Evolutionary conservation across 2,888 invertebrate species (phyloP), one percentile per base, ranked within the genome.

Genomic region (Brachyopa scutellaris): DNA sequence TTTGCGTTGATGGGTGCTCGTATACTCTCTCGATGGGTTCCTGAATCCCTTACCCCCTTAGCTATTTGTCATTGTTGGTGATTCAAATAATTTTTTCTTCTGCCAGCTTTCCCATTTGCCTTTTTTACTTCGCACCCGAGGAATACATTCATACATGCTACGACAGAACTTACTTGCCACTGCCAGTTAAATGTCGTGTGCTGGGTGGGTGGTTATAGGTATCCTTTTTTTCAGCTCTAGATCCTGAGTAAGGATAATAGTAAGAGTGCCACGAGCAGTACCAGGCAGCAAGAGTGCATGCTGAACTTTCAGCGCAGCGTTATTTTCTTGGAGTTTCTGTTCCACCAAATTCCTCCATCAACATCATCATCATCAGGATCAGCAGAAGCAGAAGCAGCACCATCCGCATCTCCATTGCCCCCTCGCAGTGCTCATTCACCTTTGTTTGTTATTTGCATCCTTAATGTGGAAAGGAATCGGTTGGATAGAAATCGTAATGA

Each of bases 371-470:
- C 45, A 73, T 19, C 73, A 11, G 42, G 11, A 26, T 13, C 59
- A 23, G 51, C n/a, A n/a, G n/a, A n/a, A n/a, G n/a, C n/a, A n/a
- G n/a, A n/a, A n/a, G n/a, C n/a, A n/a, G n/a, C 55, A 42, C 21
- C 59, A 42, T 53, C 59, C 19, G 6, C 45, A 33, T 26, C 36
- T 17, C 15, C 17, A 42, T 26, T 3, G 26, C 26, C 19, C 31
- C 67, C 9, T 59, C 55, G 19, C 17, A 7, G 38, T 73, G 40
- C 73, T 55, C 73, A 74, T 79, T 74, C 51, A 80, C 80, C 76
- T 80, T 80, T 80, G 80, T 80, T 80, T 76, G 76, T n/a, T 80
- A 80, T 80, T 80, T 80, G 69, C 80, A 80, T 80, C 76, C 80
- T 80, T 80, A 80, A 76, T 69, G 80, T 80, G 57, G 64, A 80